These are phyloP conservation scores for Mustela nigripes DNA, from an alignment of 2,113 vertebrate genomes.

Conservation along the genomic window DNA sequence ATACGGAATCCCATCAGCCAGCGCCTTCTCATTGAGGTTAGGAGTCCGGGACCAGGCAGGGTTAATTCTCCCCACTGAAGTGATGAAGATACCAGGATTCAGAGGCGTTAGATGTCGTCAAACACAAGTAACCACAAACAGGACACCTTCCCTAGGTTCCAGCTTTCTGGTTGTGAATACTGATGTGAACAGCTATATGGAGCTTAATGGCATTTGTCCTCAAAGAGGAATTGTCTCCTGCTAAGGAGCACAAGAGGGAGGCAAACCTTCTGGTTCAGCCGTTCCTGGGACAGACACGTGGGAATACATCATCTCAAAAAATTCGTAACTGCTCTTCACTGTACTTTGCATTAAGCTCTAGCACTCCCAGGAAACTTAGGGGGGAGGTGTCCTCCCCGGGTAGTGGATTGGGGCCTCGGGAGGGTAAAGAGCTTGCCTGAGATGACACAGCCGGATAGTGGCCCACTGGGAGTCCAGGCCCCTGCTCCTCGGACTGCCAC, in stretches of 20 bases:
- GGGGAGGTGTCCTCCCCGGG: neutral
- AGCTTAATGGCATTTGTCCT: neutral
- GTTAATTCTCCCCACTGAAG: neutral
- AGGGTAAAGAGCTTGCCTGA: neutral
- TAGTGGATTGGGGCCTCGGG: neutral
- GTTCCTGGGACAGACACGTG: neutral
- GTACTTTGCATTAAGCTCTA: neutral
- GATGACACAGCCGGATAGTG: neutral
- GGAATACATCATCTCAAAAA: neutral
- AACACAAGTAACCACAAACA: neutral
- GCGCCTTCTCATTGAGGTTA: neutral
- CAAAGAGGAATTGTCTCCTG: neutral
- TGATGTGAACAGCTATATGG: neutral
- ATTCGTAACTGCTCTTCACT: neutral
- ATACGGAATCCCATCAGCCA: neutral
- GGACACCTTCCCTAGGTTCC: neutral
- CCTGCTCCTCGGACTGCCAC: neutral
- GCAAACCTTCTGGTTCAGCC: neutral
- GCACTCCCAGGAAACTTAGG: neutral
- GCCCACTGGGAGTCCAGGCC: neutral
- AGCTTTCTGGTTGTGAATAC: neutral
- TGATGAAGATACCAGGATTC: conserved; percentile 58
- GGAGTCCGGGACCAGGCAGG: neutral
- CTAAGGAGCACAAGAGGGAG: neutral
- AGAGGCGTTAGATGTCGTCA: neutral